Conservation (phyloP, 2,888 invertebrate genomes). For the Hyalella azteca region DNA sequence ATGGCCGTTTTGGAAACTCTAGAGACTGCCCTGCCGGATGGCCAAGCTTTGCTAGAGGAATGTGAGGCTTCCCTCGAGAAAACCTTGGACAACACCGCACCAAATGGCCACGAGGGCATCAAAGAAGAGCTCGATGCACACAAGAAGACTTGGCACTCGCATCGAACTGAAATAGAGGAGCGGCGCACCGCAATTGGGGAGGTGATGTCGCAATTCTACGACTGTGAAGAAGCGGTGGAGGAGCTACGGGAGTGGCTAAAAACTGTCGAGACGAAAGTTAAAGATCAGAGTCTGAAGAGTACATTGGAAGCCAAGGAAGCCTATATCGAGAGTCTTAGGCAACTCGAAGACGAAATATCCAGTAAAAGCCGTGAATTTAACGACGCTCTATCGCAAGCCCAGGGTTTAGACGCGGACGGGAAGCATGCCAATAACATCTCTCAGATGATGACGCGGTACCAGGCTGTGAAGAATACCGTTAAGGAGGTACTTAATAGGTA, state of each 20-base stretch:
- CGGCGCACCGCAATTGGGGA: slow-evolving; percentile 76
- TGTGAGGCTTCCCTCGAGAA: slow-evolving; percentile 75
- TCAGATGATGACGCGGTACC: slow-evolving; percentile 80
- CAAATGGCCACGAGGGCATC: slow-evolving; percentile 76
- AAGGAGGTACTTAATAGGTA: slow-evolving; percentile 84
- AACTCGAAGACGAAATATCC: slow-evolving; percentile 74
- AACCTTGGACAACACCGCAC: slow-evolving; percentile 78
- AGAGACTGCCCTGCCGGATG: slow-evolving; percentile 66
- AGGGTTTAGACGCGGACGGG: slow-evolving; percentile 76
- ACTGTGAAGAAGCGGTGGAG: slow-evolving; percentile 79
- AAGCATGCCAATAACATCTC: slow-evolving; percentile 77
- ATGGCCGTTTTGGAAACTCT: slow-evolving; percentile 54
- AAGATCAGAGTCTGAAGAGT: slow-evolving; percentile 87
- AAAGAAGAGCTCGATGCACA: slow-evolving; percentile 77
- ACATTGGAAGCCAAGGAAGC: slow-evolving; percentile 81
- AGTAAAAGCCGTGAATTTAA: slow-evolving; percentile 70
- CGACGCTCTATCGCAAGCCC: slow-evolving; percentile 73
- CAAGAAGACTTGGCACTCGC: slow-evolving; percentile 76
- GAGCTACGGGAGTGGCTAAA: slow-evolving; percentile 84
- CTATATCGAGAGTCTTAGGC: slow-evolving; percentile 78
- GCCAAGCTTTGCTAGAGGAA: slow-evolving; percentile 73
- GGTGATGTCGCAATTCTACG: slow-evolving; percentile 79
- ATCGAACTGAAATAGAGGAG: slow-evolving; percentile 74
- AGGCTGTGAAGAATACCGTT: slow-evolving; percentile 78
- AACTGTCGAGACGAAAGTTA: slow-evolving; percentile 80